These are phyloP conservation scores for Leptopterna dolabrata DNA, from an alignment of 2,888 invertebrate species.

Conservation along the genomic window DNA sequence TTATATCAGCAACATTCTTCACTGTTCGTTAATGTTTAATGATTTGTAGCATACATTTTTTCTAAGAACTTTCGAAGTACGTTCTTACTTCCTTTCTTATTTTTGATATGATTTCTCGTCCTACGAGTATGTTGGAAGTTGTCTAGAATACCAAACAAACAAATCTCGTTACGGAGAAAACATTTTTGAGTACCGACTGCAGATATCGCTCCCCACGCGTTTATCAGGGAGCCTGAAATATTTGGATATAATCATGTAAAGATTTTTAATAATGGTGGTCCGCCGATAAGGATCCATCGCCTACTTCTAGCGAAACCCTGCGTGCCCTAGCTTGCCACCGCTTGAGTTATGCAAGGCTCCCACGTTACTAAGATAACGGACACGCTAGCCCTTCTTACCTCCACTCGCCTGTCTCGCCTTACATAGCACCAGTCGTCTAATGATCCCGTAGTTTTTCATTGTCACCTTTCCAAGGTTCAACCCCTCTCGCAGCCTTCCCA, in stretches of 20 bases:
- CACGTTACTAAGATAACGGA: constrained; percentile 53
- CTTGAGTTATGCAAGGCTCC: constrained; percentile 54
- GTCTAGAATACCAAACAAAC: no score
- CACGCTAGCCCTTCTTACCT: constrained; percentile 24
- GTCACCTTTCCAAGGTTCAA: constrained; percentile 40
- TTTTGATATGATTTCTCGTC: no score
- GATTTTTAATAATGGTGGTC: constrained; percentile 37
- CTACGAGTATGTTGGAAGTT: no score
- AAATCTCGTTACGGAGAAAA: no score
- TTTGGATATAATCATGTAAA: constrained; percentile 39
- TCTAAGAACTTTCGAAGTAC: no score
- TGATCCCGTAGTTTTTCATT: constrained; percentile 57
- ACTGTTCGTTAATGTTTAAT: no score
- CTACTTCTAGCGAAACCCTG: constrained; percentile 37
- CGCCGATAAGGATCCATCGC: constrained; percentile 32
- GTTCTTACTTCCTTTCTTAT: no score
- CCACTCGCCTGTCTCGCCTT: neutral
- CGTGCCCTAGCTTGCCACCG: neutral
- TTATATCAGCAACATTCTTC: no score
- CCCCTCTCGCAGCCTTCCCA: neutral
- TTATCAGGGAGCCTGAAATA: neutral
- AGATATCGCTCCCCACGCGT: neutral
- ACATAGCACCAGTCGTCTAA: constrained; percentile 38
- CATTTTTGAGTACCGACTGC: neutral
- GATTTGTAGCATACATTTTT: no score